Evolutionary conservation across 2,797 vertebrate genomes (phyloP).

Genomic region (Coluber constrictor): DNA sequence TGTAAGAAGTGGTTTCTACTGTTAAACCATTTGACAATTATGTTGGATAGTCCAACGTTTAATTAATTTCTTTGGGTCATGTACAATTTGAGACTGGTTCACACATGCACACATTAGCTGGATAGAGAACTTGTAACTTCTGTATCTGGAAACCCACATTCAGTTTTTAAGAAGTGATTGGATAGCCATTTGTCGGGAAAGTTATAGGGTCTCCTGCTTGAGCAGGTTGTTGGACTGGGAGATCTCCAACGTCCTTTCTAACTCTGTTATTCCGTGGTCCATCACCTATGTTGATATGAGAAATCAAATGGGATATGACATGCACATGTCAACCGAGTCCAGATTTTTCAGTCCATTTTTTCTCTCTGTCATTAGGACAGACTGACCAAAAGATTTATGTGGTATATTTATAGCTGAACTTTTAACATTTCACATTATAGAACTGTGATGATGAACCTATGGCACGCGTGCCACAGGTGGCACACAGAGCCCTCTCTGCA

Average conservation of each 20-base stretch:
- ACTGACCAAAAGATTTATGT: not conserved
- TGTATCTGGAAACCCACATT: not conserved
- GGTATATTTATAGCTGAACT: not conserved
- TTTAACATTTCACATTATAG: not conserved
- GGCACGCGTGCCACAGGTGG: no score
- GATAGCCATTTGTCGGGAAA: not conserved
- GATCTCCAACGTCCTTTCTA: not conserved
- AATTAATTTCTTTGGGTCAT: not conserved
- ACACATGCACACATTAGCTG: not conserved
- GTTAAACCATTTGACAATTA: not conserved
- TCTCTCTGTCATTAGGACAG: not conserved
- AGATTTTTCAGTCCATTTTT: not conserved
- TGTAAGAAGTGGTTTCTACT: not conserved
- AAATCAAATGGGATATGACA: not conserved
- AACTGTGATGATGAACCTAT: no score
- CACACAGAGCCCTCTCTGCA: no score
- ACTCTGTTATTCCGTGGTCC: not conserved
- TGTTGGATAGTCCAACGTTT: not conserved
- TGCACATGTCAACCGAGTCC: not conserved
- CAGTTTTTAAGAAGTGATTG: not conserved
- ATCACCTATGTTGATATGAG: not conserved
- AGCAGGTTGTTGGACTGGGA: not conserved
- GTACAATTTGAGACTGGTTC: not conserved
- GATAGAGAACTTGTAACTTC: not conserved
- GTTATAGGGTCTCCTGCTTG: not conserved